Conservation (phyloP, 2,797 vertebrate species). For the Salmo trutta region DNA sequence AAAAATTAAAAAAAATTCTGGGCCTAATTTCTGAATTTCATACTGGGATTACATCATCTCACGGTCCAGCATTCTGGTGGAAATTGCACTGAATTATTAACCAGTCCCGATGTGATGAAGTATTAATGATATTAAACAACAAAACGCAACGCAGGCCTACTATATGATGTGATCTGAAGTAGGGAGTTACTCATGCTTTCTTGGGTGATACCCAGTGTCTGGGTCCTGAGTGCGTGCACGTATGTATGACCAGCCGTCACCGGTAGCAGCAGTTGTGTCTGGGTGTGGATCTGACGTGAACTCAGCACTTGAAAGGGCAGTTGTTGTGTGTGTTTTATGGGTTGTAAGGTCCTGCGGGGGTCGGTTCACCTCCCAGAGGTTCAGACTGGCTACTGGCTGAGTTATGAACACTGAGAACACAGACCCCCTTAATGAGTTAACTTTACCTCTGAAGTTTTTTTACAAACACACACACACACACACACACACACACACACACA, state of each 20-base stretch:
- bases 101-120: constrained; percentile 33
- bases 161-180: background rate
- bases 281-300: background rate
- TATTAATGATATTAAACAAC: constrained; percentile 50
- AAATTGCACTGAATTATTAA: constrained; percentile 41
- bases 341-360: constrained; percentile 6
- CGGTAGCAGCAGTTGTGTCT: background rate
- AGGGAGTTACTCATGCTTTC: background rate
- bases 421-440: constrained; percentile 28
- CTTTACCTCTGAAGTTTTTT: constrained; percentile 16
- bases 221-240: background rate
- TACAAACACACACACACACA: constrained; percentile 3
- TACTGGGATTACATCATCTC: constrained; percentile 48
- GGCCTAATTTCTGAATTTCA: constrained; percentile 35
- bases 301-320: constrained; percentile 1
- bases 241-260: background rate
- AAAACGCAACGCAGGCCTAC: constrained; percentile 6
- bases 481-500: background rate
- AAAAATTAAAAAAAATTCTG: too few relatives aligned
- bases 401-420: constrained; percentile 51
- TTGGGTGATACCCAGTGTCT: background rate
- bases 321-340: background rate
- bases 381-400: constrained; percentile 36
- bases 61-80: constrained; percentile 38
- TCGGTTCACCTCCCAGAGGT: constrained; percentile 4